Conservation (phyloP, 2,797 vertebrate genomes). For the Rhyacichthys aspro region DNA sequence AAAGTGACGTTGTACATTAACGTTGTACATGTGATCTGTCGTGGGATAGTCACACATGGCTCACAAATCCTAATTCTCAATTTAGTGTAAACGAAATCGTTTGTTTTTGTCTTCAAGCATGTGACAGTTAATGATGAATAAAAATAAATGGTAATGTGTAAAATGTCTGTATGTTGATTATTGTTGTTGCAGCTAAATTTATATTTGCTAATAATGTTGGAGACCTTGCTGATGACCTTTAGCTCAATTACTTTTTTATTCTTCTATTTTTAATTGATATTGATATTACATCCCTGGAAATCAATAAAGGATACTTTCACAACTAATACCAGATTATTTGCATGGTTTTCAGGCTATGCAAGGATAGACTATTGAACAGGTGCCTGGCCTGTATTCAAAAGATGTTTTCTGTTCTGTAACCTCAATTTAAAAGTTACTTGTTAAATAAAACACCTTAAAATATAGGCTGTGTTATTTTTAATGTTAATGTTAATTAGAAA, state of each 20-base stretch:
- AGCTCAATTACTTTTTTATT: conserved; percentile 2
- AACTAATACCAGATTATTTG: conserved; percentile 47
- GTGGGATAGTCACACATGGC: too few relatives aligned
- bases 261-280: conserved; percentile 1
- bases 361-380: conserved; percentile 17
- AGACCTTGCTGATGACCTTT: not conserved
- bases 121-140: not conserved
- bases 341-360: conserved; percentile 42
- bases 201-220: conserved; percentile 7
- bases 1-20: not conserved
- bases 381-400: not conserved
- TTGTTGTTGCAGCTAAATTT: conserved; percentile 15
- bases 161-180: conserved; percentile 10
- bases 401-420: too few relatives aligned
- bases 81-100: too few relatives aligned
- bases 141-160: conserved; percentile 7
- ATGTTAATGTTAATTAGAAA: too few relatives aligned
- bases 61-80: not conserved
- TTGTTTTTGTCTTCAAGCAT: not conserved
- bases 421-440: too few relatives aligned
- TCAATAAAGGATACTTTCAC: conserved; percentile 64
- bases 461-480: too few relatives aligned
- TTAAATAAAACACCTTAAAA: too few relatives aligned
- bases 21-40: too few relatives aligned
- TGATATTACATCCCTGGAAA: conserved; percentile 27